A percentile compares a stretch with the other conserved stretches of the same genome.
Conservation (phyloP, 2,797 vertebrate genomes). For the Oceanodroma leucorhoa region DNA sequence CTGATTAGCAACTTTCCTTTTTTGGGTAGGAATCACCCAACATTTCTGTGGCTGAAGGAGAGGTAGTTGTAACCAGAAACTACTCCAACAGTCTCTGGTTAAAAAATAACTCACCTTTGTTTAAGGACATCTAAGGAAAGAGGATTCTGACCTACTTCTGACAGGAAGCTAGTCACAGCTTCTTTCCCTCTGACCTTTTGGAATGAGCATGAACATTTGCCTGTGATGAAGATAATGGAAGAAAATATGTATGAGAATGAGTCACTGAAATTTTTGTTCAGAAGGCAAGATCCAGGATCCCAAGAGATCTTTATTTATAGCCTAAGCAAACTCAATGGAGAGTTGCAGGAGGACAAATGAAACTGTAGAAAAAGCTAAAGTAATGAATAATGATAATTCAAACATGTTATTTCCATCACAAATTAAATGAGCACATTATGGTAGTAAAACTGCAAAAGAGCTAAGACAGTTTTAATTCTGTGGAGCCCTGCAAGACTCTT, state of each 20-base stretch:
- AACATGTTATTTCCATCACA: slow-evolving; percentile 41
- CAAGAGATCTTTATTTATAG: slow-evolving; percentile 75
- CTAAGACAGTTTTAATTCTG: slow-evolving; percentile 9
- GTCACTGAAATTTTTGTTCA: slow-evolving; percentile 58
- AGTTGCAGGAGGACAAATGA: slow-evolving; percentile 49
- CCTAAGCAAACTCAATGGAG: not conserved
- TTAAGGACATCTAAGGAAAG: not conserved
- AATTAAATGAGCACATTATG: not conserved
- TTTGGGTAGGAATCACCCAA: slow-evolving; percentile 4
- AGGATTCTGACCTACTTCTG: slow-evolving; percentile 22
- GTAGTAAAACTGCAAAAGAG: slow-evolving; percentile 2
- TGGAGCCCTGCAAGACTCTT: not conserved
- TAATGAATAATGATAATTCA: slow-evolving; percentile 35
- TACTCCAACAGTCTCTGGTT: not conserved
- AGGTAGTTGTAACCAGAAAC: not conserved
- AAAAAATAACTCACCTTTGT: not conserved
- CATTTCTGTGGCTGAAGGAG: not conserved
- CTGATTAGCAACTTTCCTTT: not conserved
- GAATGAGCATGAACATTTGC: not conserved
- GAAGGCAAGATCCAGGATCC: slow-evolving; percentile 62
- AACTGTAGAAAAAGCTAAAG: slow-evolving; percentile 55
- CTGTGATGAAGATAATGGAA: slow-evolving; percentile 23
- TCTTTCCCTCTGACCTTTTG: not conserved
- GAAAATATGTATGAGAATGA: slow-evolving; percentile 60
- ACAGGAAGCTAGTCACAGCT: not conserved